Percentiles rank a stretch among this genome's conserved stretches.
Conservation (phyloP, 1,140 invertebrate genomes). For the Ectropis grisescens region DNA sequence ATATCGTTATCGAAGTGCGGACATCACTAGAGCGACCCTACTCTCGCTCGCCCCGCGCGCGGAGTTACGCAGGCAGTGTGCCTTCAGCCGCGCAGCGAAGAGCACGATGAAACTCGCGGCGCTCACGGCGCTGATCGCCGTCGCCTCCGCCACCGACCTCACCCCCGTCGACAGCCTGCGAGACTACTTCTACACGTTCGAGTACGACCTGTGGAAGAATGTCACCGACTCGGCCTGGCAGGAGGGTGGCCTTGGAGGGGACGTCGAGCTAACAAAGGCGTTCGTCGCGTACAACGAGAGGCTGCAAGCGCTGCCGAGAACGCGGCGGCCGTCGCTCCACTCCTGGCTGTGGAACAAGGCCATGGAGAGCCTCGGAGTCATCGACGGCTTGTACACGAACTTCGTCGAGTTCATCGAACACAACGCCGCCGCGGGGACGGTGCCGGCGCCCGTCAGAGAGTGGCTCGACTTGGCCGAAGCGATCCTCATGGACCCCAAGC, state of each 20-base stretch:
- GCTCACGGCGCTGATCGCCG: constrained; percentile 42
- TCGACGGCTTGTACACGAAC: constrained; percentile 73
- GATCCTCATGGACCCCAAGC: constrained; percentile 71
- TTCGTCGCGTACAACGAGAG: constrained; percentile 70
- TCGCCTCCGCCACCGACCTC: constrained; percentile 26
- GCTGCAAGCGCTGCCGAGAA: constrained; percentile 45
- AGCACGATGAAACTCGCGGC: constrained; percentile 38
- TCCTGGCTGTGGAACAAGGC: constrained; percentile 72
- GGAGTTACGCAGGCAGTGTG: constrained; percentile 33
- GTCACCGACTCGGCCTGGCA: constrained; percentile 56
- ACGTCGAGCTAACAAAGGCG: constrained; percentile 68
- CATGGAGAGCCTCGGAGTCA: constrained; percentile 63
- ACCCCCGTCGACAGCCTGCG: constrained; percentile 70
- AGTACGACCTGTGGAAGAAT: constrained; percentile 63
- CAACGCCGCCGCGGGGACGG: constrained; percentile 53
- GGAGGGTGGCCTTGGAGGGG: constrained; percentile 47
- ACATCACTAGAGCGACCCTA: constrained; percentile 32
- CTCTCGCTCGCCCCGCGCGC: constrained; percentile 20
- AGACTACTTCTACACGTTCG: constrained; percentile 66
- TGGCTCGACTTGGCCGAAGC: constrained; percentile 75
- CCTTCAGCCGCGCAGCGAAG: constrained; percentile 26
- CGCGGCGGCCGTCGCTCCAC: constrained; percentile 49
- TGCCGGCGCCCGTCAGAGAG: constrained; percentile 64
- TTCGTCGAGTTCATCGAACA: constrained; percentile 72
- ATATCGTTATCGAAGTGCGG: too few species aligned